Evolutionary conservation across 2,113 vertebrate species (phyloP), one percentile per base, ranked within the genome.

Genomic region (Pygoscelis antarcticus): DNA sequence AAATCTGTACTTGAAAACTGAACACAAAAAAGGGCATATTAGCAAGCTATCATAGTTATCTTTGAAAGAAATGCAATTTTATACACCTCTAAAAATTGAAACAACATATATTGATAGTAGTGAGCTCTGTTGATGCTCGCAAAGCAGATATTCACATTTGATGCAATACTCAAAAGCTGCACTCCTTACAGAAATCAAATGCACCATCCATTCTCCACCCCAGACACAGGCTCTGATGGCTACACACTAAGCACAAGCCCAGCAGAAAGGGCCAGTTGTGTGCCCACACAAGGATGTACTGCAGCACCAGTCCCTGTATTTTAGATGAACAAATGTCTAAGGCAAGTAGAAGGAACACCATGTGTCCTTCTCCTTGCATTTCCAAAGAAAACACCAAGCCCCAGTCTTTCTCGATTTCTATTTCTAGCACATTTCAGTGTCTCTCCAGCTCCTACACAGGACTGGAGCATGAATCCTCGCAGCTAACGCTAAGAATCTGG

Each of bases 371-470:
- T 34, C 32, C 7, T 40, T 44, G 9, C 4, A 1, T 20, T 80
- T 47, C 30, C 44, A 38, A 62, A 60, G 55, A 17, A 44, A 69
- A 20, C 3, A 10, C 2, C 6, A 11, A n/a, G 52, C 13, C 30
- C 12, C 4, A 30, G 6, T 16, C 61, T 30, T 61, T 16, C 60
- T n/a, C 2, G 0, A 6, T 64, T 44, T n/a, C 57, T 7, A 13
- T 58, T 79, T 42, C 66, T 26, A 38, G n/a, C 19, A 19, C 12
- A 54, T 32, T 38, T 23, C 74, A 27, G 34, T 11, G 6, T 20
- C 19, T 77, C 36, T 34, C 17, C 36, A 72, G 52, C 6, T 72
- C 34, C 49, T 26, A 6, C 15, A 3, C 13, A 26, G 44, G 66
- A 34, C 26, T 11, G 20, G 34, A 47, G 34, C 11, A 4, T 5